Conservation (phyloP, 2,888 invertebrate genomes). For the Hermodice carunculata region DNA sequence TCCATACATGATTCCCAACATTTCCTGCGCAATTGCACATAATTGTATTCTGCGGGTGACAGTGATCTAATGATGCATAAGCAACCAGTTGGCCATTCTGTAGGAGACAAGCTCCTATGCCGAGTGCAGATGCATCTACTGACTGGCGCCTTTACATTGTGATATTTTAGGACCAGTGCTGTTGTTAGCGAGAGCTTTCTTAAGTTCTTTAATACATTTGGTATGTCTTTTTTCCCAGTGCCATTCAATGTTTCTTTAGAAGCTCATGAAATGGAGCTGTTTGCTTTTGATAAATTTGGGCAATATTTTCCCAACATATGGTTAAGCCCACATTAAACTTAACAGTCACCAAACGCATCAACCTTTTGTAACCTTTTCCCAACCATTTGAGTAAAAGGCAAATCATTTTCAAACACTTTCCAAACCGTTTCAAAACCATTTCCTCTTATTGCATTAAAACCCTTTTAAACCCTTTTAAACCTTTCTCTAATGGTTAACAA, state of each 20-base stretch:
- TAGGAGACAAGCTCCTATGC: conserved; percentile 1
- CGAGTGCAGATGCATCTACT: neutral
- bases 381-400: too few species aligned
- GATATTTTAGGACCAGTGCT: neutral
- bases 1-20: conserved; percentile 4
- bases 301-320: neutral
- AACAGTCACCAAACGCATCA: too few species aligned
- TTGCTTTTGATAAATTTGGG: neutral
- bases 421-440: too few species aligned
- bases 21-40: conserved; percentile 14
- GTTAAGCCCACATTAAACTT: too few species aligned
- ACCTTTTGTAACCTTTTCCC: too few species aligned
- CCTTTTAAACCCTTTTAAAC: too few species aligned
- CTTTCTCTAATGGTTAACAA: too few species aligned
- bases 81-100: neutral
- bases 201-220: neutral
- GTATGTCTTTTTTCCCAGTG: neutral
- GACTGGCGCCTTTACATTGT: neutral
- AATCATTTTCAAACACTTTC: too few species aligned
- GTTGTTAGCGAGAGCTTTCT: neutral
- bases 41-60: neutral
- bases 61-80: conserved; percentile 9
- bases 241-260: neutral
- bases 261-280: neutral
- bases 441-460: too few species aligned